Conservation (phyloP, 2,797 vertebrate species). For the Acrossocheilus fasciatus region DNA sequence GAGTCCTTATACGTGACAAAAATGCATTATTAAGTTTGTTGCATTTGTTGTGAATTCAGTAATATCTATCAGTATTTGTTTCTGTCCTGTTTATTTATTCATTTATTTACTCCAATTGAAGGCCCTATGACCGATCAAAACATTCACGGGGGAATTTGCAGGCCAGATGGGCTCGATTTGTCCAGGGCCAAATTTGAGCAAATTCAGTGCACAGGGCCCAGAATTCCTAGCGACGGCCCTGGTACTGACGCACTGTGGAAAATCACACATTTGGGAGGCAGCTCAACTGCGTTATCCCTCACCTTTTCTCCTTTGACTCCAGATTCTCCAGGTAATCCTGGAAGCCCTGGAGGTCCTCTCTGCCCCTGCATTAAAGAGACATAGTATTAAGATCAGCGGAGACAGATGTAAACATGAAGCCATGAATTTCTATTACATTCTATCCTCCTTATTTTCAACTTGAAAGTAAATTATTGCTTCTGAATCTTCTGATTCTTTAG, state of each 20-base stretch:
- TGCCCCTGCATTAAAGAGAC: constrained; percentile 73
- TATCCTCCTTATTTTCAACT: not conserved
- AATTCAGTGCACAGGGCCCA: too few species aligned
- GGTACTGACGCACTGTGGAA: not conserved
- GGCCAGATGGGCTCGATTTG: too few species aligned
- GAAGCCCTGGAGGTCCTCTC: constrained; percentile 69
- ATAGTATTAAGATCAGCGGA: not conserved
- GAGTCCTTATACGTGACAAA: too few species aligned
- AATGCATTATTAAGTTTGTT: too few species aligned
- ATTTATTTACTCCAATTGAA: too few species aligned
- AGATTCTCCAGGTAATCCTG: constrained; percentile 76
- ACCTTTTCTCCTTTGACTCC: constrained; percentile 86
- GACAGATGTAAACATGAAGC: not conserved
- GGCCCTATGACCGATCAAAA: too few species aligned
- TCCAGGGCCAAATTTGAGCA: too few species aligned
- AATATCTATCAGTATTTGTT: too few species aligned
- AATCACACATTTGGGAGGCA: not conserved
- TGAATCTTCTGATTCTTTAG: not conserved
- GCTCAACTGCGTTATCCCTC: not conserved
- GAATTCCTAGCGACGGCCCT: too few species aligned
- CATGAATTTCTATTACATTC: not conserved
- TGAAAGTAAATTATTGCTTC: not conserved
- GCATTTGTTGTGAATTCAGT: too few species aligned
- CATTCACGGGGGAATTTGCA: too few species aligned
- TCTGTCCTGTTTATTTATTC: too few species aligned